Conservation (phyloP, 2,113 vertebrate genomes). For the Tenebrosternarchus preto region DNA sequence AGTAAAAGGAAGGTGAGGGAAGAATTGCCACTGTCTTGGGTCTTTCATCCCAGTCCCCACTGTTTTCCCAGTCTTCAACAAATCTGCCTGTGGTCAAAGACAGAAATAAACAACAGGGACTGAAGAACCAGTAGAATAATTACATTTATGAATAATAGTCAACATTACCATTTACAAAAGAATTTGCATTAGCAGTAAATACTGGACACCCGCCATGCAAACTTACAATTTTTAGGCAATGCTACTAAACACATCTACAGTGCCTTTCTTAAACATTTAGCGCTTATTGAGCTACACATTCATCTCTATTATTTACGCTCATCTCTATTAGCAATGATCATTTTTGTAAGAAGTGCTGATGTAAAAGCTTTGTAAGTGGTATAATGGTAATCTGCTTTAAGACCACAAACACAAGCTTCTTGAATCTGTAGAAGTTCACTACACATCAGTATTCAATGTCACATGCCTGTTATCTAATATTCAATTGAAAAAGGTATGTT, state of each 20-base stretch:
- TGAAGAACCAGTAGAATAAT: background rate
- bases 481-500: too few species aligned
- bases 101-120: background rate
- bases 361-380: too few species aligned
- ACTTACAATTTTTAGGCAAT: background rate
- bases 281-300: too few species aligned
- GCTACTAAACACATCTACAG: background rate
- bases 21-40: conserved; percentile 56
- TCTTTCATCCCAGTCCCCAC: conserved; percentile 41
- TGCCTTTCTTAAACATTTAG: too few species aligned
- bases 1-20: conserved; percentile 65
- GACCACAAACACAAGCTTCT: too few species aligned
- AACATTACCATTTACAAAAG: background rate
- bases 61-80: conserved; percentile 63
- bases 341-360: too few species aligned
- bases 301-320: too few species aligned
- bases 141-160: background rate
- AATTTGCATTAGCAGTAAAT: background rate
- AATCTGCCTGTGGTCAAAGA: conserved; percentile 53
- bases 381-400: too few species aligned
- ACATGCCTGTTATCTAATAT: too few species aligned
- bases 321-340: too few species aligned
- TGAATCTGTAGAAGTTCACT: too few species aligned
- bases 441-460: too few species aligned
- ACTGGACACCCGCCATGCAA: background rate